These are phyloP conservation scores for Odontamblyopus lacepedii DNA, from an alignment of 2,797 vertebrate species.

Conservation along the genomic window DNA sequence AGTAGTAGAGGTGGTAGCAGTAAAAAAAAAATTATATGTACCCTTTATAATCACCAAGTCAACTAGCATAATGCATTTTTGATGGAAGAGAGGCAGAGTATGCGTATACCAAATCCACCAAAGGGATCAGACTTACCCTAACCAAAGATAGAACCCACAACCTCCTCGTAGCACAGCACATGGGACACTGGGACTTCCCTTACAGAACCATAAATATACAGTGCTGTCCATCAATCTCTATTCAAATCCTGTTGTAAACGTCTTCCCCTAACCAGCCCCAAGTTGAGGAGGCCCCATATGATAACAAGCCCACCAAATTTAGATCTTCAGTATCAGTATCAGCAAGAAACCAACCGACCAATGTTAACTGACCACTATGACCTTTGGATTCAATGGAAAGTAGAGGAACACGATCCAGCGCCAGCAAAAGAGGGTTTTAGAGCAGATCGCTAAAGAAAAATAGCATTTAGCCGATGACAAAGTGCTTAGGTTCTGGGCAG, in stretches of 20 bases:
- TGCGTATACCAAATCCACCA: no score
- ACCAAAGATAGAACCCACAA: no score
- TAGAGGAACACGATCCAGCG: slow-evolving; percentile 49
- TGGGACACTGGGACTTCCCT: background rate
- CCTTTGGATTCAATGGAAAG: slow-evolving; percentile 54
- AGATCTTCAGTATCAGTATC: slow-evolving; percentile 16
- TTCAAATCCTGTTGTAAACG: slow-evolving; percentile 5
- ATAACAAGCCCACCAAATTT: slow-evolving; percentile 17
- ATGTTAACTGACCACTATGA: slow-evolving; percentile 39
- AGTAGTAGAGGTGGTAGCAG: no score
- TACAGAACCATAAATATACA: slow-evolving; percentile 7
- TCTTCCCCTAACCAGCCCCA: slow-evolving; percentile 6
- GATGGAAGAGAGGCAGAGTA: no score
- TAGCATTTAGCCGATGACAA: slow-evolving; percentile 33
- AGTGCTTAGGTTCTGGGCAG: slow-evolving; percentile 25
- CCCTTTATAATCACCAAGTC: no score
- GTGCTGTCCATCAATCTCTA: background rate
- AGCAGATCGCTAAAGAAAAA: slow-evolving; percentile 38
- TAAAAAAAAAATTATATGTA: no score
- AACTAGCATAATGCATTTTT: no score
- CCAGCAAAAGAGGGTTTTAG: slow-evolving; percentile 35
- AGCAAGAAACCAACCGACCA: slow-evolving; percentile 21
- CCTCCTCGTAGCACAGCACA: background rate
- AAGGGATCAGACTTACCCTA: no score
- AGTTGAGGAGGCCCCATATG: background rate